phyloP scores from a whole-genome alignment of 2,888 invertebrate genomes.

The Agonopterix subpropinquella region DNA sequence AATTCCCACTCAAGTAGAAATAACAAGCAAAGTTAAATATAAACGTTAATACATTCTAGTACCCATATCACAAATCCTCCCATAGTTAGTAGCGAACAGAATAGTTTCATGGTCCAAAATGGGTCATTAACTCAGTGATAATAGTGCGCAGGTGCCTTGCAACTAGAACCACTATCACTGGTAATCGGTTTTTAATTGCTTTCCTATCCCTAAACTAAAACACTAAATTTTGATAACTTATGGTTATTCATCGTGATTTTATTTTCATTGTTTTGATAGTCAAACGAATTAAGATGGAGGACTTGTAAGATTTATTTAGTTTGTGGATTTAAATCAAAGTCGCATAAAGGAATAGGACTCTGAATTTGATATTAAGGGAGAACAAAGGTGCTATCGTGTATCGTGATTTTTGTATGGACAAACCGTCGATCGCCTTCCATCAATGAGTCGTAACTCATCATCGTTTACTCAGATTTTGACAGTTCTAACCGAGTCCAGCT shows the following conservation, averaged over 20 bases:
- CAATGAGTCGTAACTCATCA: no score
- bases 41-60: no score
- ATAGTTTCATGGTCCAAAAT: slow-evolving; percentile 29
- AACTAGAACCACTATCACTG: slow-evolving; percentile 33
- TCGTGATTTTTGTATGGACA: no score
- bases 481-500: no score
- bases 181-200: slow-evolving; percentile 65
- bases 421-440: no score
- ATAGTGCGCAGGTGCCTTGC: slow-evolving; percentile 37
- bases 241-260: slow-evolving; percentile 4
- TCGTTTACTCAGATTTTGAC: no score
- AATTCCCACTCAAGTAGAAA: no score
- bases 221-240: slow-evolving; percentile 18
- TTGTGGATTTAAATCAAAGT: not conserved
- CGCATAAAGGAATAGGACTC: no score
- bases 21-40: no score
- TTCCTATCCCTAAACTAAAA: slow-evolving; percentile 16
- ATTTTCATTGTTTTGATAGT: not conserved
- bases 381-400: no score
- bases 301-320: not conserved
- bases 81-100: slow-evolving; percentile 12
- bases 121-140: slow-evolving; percentile 40
- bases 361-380: no score
- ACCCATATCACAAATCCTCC: slow-evolving; percentile 2
- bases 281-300: no score